phyloP scores from a whole-genome alignment of 2,113 vertebrate genomes.

The Aramus guarauna region DNA sequence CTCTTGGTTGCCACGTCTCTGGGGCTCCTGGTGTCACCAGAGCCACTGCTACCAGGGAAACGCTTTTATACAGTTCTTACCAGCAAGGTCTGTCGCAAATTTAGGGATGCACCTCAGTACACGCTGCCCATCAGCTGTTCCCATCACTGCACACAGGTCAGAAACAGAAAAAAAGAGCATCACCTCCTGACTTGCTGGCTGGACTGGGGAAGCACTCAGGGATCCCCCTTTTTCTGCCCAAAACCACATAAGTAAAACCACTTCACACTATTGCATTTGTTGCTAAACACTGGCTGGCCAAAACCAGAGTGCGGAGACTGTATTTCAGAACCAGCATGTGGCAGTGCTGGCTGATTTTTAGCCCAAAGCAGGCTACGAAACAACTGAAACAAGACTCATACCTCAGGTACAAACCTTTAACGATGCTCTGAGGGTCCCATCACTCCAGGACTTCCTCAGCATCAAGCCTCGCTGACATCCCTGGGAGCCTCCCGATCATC shows the following conservation, averaged over 20 bases:
- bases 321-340: background rate
- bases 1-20: rapidly evolving
- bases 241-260: background rate
- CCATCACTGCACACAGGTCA: background rate
- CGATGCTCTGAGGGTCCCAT: background rate
- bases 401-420: background rate
- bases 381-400: background rate
- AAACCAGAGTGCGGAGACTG: background rate
- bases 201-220: background rate
- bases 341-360: background rate
- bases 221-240: background rate
- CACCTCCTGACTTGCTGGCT: background rate
- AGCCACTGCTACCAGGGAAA: background rate
- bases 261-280: background rate
- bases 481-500: rapidly evolving
- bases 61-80: background rate
- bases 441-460: background rate
- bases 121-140: background rate
- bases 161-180: background rate
- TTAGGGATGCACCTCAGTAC: background rate
- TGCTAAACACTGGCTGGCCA: background rate
- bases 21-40: background rate
- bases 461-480: background rate
- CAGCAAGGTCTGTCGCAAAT: background rate
- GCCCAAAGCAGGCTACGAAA: background rate